Base-by-base conservation (phyloP, 2,888 invertebrate species). In the Junonia oenone region DNA sequence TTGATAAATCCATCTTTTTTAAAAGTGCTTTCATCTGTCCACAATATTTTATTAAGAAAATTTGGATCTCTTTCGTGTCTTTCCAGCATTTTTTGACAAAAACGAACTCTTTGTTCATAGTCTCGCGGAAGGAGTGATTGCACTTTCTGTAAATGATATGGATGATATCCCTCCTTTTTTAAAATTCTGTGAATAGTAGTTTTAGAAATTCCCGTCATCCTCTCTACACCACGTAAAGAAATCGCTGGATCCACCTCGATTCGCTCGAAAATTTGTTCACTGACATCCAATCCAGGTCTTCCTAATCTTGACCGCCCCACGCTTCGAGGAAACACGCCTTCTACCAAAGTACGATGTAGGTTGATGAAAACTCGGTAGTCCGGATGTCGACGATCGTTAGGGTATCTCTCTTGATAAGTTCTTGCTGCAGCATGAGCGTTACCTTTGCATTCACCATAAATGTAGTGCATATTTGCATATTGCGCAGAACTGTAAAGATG, bases 41-140 rank as follows among this genome's bases (percentile, higher is more conserved):
- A n/a, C n/a, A n/a, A n/a, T n/a, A n/a, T 60, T 59, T 63, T 62
- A 13, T 62, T 45, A 29, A 66, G 65, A 49, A 62, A 65, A 47
- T 60, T 45, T 15, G 64, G 62, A 46, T 63, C 56, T 40, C 59
- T 38, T 52, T 52, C 29, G 38, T 29, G 27, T 52, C 48, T 55
- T 48, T 33, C 26, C 33, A 65, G 47, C 59, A 62, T 61, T 55
- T 43, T 53, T 2, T 2, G 8, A 29, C 29, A 29, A 5, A 29
- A 29, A 29, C 6, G 9, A 5, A 29, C 8, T 6, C 29, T 5
- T 29, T 6, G 8, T 1, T 29, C 11, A 11, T 29, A 29, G 11
- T 29, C 60, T 35, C 49, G 33, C 33, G 58, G 55, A 35, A 37
- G 54, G 37, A 63, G 52, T 26, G 49, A 43, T 62, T 57, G 45